Base-by-base conservation (phyloP, 2,888 invertebrate genomes). In the Willowsia nigromaculata region DNA sequence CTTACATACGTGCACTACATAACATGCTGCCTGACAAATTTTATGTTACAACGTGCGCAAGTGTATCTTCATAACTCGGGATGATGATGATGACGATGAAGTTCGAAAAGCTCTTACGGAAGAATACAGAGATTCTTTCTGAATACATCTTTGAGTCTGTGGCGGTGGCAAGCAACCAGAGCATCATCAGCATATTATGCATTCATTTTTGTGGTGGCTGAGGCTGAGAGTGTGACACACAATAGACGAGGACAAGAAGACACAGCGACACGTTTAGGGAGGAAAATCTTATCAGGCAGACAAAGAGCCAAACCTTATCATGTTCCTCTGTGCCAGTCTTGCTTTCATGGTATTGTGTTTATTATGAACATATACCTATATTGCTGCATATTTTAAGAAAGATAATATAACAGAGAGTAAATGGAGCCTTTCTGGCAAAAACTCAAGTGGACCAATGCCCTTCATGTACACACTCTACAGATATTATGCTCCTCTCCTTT, bases 361-460 rank as follows among this genome's bases (percentile, higher is more conserved):
- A n/a, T n/a, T n/a, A n/a, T n/a, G n/a, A n/a, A n/a, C n/a, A n/a
- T n/a, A n/a, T n/a, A n/a, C n/a, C n/a, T n/a, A n/a, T n/a, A n/a
- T n/a, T n/a, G n/a, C n/a, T n/a, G n/a, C n/a, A n/a, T n/a, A n/a
- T n/a, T n/a, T n/a, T n/a, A n/a, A 18, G 5, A 25, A 25, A 25
- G 59, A 53, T 7, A 2, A 25, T 59, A 27, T 62, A n/a, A n/a
- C n/a, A n/a, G 37, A 84, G 84, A 68, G 87, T 89, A 89, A 87
- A 89, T 89, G 84, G 71, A 90, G 85, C 86, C 89, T 90, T 88
- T 59, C 87, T 90, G 90, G 90, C 90, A 89, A 40, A 33, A 71
- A 71, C 80, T 89, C 90, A 90, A 90, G 84, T 90, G 90, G 89
- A 90, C 89, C 90, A 90, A 83, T 87, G 90, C 81, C 90, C 89